Percentiles rank a stretch among this genome's conserved stretches.
Evolutionary conservation across 1,140 invertebrate species (phyloP).

Genomic region (Pseudoatta argentina): DNA sequence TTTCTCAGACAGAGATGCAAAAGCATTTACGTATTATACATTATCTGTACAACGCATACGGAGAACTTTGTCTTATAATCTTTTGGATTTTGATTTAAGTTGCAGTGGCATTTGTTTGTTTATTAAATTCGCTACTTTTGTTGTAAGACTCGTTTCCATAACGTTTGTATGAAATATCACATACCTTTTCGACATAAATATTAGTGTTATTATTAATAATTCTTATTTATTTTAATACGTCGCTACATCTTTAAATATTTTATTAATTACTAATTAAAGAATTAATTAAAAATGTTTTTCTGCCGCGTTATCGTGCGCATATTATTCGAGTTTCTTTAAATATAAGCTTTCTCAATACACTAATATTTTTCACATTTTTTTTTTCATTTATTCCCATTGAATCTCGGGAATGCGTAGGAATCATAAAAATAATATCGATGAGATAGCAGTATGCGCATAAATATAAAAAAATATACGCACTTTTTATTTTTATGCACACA

Average conservation of each 20-base stretch:
- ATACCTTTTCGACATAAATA: not conserved
- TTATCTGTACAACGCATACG: not conserved
- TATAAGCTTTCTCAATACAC: not conserved
- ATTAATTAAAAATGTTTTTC: slow-evolving; percentile 20
- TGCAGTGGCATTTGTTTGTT: not conserved
- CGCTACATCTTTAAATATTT: slow-evolving; percentile 28
- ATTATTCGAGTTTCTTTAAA: not conserved
- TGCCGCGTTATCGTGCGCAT: not conserved
- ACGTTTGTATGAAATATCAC: not conserved
- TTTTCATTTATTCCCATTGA: slow-evolving; percentile 26
- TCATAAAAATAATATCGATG: slow-evolving; percentile 37
- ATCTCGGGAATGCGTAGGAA: slow-evolving; percentile 10
- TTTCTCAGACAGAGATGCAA: slow-evolving; percentile 22
- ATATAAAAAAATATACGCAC: slow-evolving; percentile 39
- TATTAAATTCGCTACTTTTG: not conserved
- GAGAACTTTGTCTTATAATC: slow-evolving; percentile 37
- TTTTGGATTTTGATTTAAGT: slow-evolving; percentile 7
- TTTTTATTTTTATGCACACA: slow-evolving; percentile 51
- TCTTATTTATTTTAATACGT: not conserved
- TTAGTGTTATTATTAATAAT: not conserved
- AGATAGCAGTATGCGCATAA: slow-evolving; percentile 43
- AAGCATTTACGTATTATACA: slow-evolving; percentile 39
- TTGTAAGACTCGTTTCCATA: not conserved
- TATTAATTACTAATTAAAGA: not conserved
- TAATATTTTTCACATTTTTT: slow-evolving; percentile 50